A percentile compares a stretch with the other conserved stretches of the same genome.
These are phyloP conservation scores for Chrysina gloriosa DNA, from an alignment of 2,888 invertebrate genomes.

Conservation along the genomic window DNA sequence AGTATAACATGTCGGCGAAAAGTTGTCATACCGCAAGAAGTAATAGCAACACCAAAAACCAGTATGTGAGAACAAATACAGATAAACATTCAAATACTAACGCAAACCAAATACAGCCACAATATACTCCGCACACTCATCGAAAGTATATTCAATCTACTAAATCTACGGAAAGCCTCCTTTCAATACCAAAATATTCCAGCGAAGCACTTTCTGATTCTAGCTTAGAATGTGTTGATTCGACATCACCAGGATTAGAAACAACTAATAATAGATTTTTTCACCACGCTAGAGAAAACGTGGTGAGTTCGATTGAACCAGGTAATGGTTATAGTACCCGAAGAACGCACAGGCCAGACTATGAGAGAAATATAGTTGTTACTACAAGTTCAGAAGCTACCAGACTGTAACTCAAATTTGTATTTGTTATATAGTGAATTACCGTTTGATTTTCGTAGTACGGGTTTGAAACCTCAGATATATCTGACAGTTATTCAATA, in stretches of 20 bases:
- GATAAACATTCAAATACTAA: conserved; percentile 57
- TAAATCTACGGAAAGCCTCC: conserved; percentile 84
- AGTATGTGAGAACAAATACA: conserved; percentile 61
- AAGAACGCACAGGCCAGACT: conserved; percentile 65
- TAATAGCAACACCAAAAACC: conserved; percentile 49
- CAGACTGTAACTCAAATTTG: conserved; percentile 63
- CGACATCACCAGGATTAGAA: conserved; percentile 55
- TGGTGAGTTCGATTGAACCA: conserved; percentile 63
- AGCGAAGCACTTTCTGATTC: conserved; percentile 74
- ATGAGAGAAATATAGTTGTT: conserved; percentile 66
- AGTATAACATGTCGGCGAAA: conserved; percentile 56
- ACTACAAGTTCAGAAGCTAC: conserved; percentile 78
- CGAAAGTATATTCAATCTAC: conserved; percentile 72
- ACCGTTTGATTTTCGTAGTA: conserved; percentile 26
- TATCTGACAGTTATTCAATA: too few species aligned
- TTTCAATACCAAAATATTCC: conserved; percentile 75
- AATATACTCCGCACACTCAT: conserved; percentile 66
- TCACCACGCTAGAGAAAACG: conserved; percentile 61
- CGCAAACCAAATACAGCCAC: conserved; percentile 54
- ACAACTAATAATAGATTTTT: conserved; percentile 59
- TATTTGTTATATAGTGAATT: conserved; percentile 16
- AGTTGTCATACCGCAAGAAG: conserved; percentile 40
- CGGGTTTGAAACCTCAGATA: conserved; percentile 3
- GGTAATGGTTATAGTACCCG: conserved; percentile 63
- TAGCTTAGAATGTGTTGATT: conserved; percentile 77